A percentile compares a stretch with the other conserved stretches of the same genome.
phyloP scores from a whole-genome alignment of 2,888 invertebrate genomes.

The Hololepta plana region DNA sequence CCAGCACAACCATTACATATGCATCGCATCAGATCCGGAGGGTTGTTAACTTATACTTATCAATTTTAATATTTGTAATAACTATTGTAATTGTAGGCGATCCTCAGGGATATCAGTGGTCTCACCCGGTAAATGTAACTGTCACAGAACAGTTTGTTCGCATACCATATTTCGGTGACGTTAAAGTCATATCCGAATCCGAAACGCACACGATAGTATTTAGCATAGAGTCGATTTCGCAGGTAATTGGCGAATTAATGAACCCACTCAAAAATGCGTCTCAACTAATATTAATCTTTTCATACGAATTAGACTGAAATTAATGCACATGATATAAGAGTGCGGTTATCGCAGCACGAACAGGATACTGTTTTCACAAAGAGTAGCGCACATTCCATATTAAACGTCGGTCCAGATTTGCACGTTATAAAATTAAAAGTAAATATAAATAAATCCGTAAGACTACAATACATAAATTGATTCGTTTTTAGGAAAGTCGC shows the following conservation, averaged over 20 bases:
- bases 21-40: conserved; percentile 23
- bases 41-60: conserved; percentile 13
- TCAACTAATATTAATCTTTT: conserved; percentile 5
- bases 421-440: no score
- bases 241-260: conserved; percentile 22
- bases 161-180: conserved; percentile 38
- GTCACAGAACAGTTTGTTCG: conserved; percentile 37
- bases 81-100: conserved; percentile 11
- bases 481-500: no score
- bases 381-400: no score
- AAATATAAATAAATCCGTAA: no score
- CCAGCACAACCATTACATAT: conserved; percentile 25
- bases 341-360: conserved; percentile 34
- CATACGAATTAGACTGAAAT: conserved; percentile 39
- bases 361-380: conserved; percentile 10
- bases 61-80: not conserved
- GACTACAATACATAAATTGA: no score
- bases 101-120: conserved; percentile 27
- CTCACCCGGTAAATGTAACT: conserved; percentile 29
- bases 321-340: conserved; percentile 63
- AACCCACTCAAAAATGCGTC: not conserved
- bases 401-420: no score
- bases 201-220: conserved; percentile 33
- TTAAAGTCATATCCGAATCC: conserved; percentile 32
- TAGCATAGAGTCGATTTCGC: conserved; percentile 37